phyloP scores from a whole-genome alignment of 2,113 vertebrate species.

The Motacilla tschutschensis region DNA sequence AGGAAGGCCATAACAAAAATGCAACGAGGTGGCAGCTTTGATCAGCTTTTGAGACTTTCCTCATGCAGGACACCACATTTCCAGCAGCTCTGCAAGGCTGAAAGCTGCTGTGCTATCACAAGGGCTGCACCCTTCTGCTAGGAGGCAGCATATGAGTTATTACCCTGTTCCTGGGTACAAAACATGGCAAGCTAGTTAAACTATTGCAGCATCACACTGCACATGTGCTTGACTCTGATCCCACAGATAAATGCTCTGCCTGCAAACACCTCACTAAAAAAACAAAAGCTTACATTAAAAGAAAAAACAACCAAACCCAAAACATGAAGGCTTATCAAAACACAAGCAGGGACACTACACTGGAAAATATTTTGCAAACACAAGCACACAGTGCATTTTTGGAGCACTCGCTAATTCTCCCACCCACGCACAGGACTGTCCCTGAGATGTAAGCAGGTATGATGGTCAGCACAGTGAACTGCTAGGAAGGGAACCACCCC shows the following conservation, averaged over 20 bases:
- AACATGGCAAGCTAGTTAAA: not conserved
- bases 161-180: not conserved
- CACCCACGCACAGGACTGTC: accelerated
- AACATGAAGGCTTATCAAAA: not conserved
- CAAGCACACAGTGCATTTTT: not conserved
- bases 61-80: accelerated
- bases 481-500: not conserved
- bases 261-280: not conserved
- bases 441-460: not conserved
- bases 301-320: not conserved
- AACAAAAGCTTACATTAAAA: not conserved
- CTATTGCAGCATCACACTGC: not conserved
- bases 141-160: not conserved
- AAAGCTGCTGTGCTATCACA: not conserved
- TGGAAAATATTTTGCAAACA: not conserved
- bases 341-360: not conserved
- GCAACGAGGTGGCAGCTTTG: accelerated
- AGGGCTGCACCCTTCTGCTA: not conserved
- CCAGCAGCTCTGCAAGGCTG: not conserved
- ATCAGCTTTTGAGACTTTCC: not conserved
- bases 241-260: not conserved
- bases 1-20: not conserved
- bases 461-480: not conserved
- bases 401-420: not conserved
- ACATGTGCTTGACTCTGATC: not conserved